These are phyloP conservation scores for Apis laboriosa DNA, from an alignment of 1,140 invertebrate genomes.

Conservation along the genomic window DNA sequence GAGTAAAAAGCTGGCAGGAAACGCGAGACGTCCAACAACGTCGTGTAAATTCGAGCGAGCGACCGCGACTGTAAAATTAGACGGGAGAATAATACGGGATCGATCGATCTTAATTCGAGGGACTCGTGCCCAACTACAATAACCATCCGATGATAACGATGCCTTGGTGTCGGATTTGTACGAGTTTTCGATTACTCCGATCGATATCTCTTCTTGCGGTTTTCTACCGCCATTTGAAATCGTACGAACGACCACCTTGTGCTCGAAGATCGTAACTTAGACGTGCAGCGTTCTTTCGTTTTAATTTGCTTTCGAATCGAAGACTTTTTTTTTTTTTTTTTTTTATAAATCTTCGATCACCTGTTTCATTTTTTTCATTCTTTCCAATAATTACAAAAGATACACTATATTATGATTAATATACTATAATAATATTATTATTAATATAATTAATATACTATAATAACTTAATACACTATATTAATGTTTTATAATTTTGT, in stretches of 20 bases:
- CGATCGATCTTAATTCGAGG: conserved; percentile 41
- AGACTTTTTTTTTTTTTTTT: background rate
- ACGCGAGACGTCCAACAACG: background rate
- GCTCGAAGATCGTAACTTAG: background rate
- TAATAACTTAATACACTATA: no score
- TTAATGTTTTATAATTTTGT: no score
- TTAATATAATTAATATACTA: no score
- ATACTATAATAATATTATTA: no score
- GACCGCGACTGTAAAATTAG: conserved; percentile 35
- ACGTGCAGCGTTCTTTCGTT: background rate
- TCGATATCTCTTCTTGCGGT: conserved; percentile 32
- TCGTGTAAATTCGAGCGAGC: conserved; percentile 1
- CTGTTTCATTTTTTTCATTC: no score
- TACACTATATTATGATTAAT: no score
- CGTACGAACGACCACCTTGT: background rate
- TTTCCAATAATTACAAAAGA: no score
- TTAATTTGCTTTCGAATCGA: background rate
- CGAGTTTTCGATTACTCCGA: conserved; percentile 44
- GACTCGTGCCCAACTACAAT: conserved; percentile 17
- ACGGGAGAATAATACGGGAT: conserved; percentile 10
- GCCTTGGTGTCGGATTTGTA: conserved; percentile 28
- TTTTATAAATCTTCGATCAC: no score
- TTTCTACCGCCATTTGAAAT: background rate
- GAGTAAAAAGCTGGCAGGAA: conserved; percentile 6
- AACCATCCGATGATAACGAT: conserved; percentile 20